Percentiles rank a stretch among this genome's conserved stretches.
phyloP scores from a whole-genome alignment of 1,140 invertebrate species.

The Ceratosolen solmsi region DNA sequence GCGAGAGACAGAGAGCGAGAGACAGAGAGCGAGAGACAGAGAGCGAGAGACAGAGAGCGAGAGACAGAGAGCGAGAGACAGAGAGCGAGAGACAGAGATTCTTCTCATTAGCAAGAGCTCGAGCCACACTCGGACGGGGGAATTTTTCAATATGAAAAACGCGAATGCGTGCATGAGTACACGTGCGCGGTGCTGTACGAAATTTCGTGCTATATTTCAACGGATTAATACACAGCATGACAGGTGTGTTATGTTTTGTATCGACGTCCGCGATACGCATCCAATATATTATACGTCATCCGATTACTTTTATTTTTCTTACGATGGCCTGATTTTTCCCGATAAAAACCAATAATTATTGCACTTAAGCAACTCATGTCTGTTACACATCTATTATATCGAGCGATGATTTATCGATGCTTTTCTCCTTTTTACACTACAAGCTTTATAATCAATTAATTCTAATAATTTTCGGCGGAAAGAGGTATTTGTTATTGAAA shows the following conservation, averaged over 20 bases:
- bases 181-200: background rate
- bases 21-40: background rate
- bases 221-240: slow-evolving; percentile 29
- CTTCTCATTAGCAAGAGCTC: slow-evolving; percentile 42
- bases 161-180: background rate
- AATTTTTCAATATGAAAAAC: slow-evolving; percentile 46
- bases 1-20: background rate
- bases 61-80: background rate
- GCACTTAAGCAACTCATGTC: slow-evolving; percentile 6
- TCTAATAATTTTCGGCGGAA: slow-evolving; percentile 9
- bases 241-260: slow-evolving; percentile 36
- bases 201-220: slow-evolving; percentile 30
- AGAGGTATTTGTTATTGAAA: background rate
- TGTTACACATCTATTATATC: slow-evolving; percentile 16
- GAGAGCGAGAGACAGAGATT: slow-evolving; percentile 18
- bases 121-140: background rate
- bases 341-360: slow-evolving; percentile 21
- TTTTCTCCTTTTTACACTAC: background rate
- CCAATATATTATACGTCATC: slow-evolving; percentile 16
- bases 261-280: background rate
- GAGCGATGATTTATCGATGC: background rate
- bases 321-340: background rate
- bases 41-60: background rate
- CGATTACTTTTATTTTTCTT: slow-evolving; percentile 3
- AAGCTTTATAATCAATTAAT: background rate